Percentiles rank a stretch among this genome's conserved stretches.
phyloP scores from a whole-genome alignment of 2,113 vertebrate species.

The Boleophthalmus pectinirostris region DNA sequence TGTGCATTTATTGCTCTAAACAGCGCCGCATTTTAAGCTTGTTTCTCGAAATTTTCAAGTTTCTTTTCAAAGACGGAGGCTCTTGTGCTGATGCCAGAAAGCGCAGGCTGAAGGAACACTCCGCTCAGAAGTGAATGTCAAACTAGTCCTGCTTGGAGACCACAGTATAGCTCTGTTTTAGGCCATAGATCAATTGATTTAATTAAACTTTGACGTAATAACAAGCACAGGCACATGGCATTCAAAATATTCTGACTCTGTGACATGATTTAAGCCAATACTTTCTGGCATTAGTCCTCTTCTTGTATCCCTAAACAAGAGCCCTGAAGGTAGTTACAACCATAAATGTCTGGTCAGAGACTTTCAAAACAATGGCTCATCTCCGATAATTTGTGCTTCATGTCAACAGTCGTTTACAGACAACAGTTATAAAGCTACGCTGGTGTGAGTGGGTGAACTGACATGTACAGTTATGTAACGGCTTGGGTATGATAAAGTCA shows the following conservation, averaged over 20 bases:
- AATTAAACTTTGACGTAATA: neutral
- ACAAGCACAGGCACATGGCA: too few relatives aligned
- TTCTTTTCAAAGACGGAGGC: slow-evolving; percentile 21
- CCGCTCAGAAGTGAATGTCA: neutral
- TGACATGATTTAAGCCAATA: neutral
- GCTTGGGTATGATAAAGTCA: neutral
- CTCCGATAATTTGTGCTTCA: slow-evolving; percentile 72
- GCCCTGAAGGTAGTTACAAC: slow-evolving; percentile 57
- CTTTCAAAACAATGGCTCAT: slow-evolving; percentile 70
- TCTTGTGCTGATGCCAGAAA: slow-evolving; percentile 13
- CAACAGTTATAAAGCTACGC: slow-evolving; percentile 71
- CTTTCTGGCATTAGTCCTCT: slow-evolving; percentile 7
- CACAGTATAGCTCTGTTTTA: neutral
- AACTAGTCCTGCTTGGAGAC: neutral
- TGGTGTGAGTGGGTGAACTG: slow-evolving; percentile 38
- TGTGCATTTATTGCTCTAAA: slow-evolving; percentile 65
- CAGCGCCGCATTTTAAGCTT: slow-evolving; percentile 31
- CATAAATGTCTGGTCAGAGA: slow-evolving; percentile 55
- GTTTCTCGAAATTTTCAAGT: slow-evolving; percentile 49
- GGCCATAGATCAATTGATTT: too few relatives aligned
- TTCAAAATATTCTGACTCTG: neutral
- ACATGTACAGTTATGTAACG: slow-evolving; percentile 27
- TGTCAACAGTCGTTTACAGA: slow-evolving; percentile 73
- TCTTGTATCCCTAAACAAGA: slow-evolving; percentile 23
- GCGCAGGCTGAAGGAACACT: neutral